A percentile compares a stretch with the other conserved stretches of the same genome.
These are phyloP conservation scores for Sphaeridia pumilis DNA, from an alignment of 2,888 invertebrate genomes.

Conservation along the genomic window DNA sequence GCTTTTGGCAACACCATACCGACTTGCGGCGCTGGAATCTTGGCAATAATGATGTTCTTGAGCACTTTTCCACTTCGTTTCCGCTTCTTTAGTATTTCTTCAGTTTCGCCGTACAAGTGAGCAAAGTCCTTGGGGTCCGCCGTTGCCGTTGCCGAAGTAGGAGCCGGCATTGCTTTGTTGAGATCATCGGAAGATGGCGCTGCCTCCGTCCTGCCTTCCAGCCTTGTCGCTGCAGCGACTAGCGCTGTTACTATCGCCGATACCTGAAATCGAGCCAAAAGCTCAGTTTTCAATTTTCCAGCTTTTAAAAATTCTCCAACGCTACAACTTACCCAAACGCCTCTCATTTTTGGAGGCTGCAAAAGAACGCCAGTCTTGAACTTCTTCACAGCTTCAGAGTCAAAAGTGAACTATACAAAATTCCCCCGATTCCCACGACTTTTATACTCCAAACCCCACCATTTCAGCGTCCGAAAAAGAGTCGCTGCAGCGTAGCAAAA, in stretches of 20 bases:
- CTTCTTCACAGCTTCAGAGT: too few relatives aligned
- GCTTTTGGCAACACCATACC: constrained; percentile 12
- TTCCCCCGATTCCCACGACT: too few relatives aligned
- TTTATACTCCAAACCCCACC: too few relatives aligned
- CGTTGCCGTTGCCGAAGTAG: not conserved
- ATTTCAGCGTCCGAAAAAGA: too few relatives aligned
- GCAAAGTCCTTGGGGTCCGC: not conserved
- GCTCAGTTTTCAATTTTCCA: too few relatives aligned
- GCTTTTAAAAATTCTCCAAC: too few relatives aligned
- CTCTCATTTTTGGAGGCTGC: too few relatives aligned
- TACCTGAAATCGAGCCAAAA: too few relatives aligned
- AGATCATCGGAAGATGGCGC: not conserved
- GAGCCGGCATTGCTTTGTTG: not conserved
- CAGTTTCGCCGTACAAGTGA: not conserved
- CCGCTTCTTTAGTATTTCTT: not conserved
- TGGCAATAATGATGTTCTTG: constrained; percentile 9
- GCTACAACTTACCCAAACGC: too few relatives aligned
- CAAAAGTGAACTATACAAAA: too few relatives aligned
- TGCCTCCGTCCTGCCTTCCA: not conserved
- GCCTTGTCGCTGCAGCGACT: not conserved
- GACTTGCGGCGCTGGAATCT: constrained; percentile 5
- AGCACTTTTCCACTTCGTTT: constrained; percentile 3
- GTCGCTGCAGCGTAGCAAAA: too few relatives aligned
- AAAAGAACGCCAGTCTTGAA: too few relatives aligned
- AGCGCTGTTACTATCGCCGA: not conserved